Conservation (phyloP, 1,140 invertebrate genomes). For the Eciton burchellii region DNA sequence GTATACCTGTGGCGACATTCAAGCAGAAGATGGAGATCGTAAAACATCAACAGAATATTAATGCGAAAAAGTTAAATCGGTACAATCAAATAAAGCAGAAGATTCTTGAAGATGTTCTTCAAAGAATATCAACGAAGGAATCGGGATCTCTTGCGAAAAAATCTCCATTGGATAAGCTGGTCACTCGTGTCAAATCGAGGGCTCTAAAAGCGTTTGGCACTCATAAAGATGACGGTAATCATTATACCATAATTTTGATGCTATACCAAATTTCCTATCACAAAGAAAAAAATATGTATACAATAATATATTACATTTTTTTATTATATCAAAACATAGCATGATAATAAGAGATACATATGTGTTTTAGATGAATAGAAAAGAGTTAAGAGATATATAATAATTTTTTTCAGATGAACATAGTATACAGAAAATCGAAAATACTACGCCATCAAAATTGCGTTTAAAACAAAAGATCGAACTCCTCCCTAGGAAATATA, state of each 20-base stretch:
- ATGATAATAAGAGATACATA: too few species aligned
- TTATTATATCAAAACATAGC: neutral
- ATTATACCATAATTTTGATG: neutral
- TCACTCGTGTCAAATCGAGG: conserved; percentile 86
- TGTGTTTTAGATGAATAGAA: too few species aligned
- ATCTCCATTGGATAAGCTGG: conserved; percentile 80
- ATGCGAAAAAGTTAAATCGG: conserved; percentile 85
- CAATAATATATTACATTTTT: neutral
- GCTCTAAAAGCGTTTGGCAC: conserved; percentile 85
- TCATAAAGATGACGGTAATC: conserved; percentile 81
- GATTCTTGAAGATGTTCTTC: conserved; percentile 85
- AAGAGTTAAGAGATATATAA: too few species aligned
- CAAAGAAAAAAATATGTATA: too few species aligned
- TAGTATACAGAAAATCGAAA: conserved; percentile 11
- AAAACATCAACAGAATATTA: conserved; percentile 85
- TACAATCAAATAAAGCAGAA: conserved; percentile 85
- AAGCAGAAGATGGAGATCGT: conserved; percentile 85
- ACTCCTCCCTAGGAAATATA: conserved; percentile 25
- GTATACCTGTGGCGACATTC: conserved; percentile 84
- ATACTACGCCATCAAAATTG: conserved; percentile 40
- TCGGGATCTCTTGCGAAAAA: conserved; percentile 74
- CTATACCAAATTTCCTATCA: neutral
- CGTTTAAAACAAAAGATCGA: conserved; percentile 39
- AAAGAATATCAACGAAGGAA: conserved; percentile 78
- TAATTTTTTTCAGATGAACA: conserved; percentile 33